A percentile compares a stretch with the other conserved stretches of the same genome.
Conservation (phyloP, 2,113 vertebrate genomes). For the Alligator mississippiensis region DNA sequence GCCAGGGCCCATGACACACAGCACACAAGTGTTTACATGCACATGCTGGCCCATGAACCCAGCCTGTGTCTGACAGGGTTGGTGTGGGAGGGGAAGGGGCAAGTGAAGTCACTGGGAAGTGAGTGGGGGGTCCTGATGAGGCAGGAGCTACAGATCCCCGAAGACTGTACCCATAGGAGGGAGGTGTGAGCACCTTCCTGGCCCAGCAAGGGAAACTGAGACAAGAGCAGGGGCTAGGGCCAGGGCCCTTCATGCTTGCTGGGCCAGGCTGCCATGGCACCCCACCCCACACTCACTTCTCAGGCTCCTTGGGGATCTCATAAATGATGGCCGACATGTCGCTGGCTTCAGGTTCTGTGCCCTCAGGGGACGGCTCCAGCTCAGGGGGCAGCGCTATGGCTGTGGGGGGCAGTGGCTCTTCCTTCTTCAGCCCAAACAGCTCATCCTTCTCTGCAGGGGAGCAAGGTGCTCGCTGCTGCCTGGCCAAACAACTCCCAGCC, state of each 20-base stretch:
- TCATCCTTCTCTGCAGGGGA: slow-evolving; percentile 66
- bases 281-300: slow-evolving; percentile 63
- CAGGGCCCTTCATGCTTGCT: not conserved
- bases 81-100: too few species aligned
- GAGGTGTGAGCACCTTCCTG: too few species aligned
- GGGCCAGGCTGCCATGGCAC: too few species aligned
- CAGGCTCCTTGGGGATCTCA: slow-evolving; percentile 74
- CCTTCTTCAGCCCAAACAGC: slow-evolving; percentile 61
- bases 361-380: not conserved
- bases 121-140: too few species aligned
- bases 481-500: too few species aligned
- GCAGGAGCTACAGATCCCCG: too few species aligned
- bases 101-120: too few species aligned
- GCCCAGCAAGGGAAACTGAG: not conserved
- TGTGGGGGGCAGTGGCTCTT: slow-evolving; percentile 29
- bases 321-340: slow-evolving; percentile 75
- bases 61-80: not conserved
- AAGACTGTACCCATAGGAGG: too few species aligned
- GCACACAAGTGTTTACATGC: not conserved
- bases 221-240: not conserved
- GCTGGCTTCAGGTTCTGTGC: slow-evolving; percentile 45
- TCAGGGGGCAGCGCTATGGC: slow-evolving; percentile 6
- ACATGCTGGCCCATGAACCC: fast-evolving
- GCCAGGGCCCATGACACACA: not conserved
- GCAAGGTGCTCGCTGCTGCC: not conserved